Evolutionary conservation across 2,113 vertebrate genomes (phyloP).

Genomic region (Pelobates fuscus): DNA sequence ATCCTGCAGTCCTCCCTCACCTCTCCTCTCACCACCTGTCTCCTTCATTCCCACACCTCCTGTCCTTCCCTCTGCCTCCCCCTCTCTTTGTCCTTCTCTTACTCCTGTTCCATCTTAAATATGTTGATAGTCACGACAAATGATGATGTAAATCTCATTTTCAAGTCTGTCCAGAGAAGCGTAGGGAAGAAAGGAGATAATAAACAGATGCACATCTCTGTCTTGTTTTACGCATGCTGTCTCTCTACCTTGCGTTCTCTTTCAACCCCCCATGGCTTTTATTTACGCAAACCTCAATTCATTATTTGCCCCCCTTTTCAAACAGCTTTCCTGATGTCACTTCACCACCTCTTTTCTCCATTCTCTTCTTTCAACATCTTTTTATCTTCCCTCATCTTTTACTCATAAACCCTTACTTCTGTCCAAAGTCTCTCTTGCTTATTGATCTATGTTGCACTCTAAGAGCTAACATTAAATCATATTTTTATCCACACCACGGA

Average conservation of each 20-base stretch:
- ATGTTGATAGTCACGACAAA: conserved; percentile 29
- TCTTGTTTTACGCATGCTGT: not conserved
- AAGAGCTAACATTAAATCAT: too few species aligned
- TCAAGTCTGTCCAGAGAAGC: conserved; percentile 27
- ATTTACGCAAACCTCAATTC: not conserved
- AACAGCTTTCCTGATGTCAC: not conserved
- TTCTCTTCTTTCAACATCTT: not conserved
- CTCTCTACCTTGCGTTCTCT: conserved; percentile 8
- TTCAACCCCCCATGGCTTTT: not conserved
- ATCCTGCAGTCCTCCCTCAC: conserved; percentile 31
- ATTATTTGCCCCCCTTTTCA: not conserved
- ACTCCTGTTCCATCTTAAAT: conserved; percentile 27
- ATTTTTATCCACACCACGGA: too few species aligned
- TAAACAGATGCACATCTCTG: conserved; percentile 25
- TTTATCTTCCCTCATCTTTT: not conserved
- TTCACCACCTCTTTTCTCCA: not conserved
- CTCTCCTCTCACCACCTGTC: conserved; percentile 50
- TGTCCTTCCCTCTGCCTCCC: conserved; percentile 32
- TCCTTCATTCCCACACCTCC: conserved; percentile 43
- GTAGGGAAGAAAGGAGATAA: conserved; percentile 21
- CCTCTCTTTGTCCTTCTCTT: conserved; percentile 27
- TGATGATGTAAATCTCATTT: conserved; percentile 40
- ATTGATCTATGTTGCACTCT: too few species aligned
- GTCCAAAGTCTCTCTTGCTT: too few species aligned
- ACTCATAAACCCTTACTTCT: not conserved